Conservation (phyloP, 30 jellyfish, hydroid and myxozoan species). For the Pseudorhiza aurosa region DNA sequence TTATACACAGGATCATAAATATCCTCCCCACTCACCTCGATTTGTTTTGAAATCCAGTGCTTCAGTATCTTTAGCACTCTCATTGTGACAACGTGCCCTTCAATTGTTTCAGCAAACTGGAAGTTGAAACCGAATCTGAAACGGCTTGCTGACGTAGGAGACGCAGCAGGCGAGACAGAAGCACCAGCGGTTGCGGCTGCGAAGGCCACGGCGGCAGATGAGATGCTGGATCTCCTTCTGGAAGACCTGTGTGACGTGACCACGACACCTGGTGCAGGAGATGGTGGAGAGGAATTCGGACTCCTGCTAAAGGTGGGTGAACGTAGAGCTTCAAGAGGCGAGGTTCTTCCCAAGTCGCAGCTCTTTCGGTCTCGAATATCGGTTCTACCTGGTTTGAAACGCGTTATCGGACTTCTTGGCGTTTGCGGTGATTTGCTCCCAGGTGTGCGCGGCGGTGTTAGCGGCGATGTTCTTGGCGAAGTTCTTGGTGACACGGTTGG, state of each 20-base stretch:
- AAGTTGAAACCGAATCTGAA: conserved; percentile 72
- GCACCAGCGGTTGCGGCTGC: conserved; percentile 98
- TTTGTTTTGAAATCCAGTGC: conserved; percentile 82
- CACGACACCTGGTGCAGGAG: conserved; percentile 90
- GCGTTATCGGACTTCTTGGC: conserved; percentile 58
- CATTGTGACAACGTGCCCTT: conserved; percentile 82
- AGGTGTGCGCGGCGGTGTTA: conserved; percentile 67
- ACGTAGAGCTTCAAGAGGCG: conserved; percentile 67
- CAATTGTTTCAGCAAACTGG: conserved; percentile 66
- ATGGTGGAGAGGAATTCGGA: conserved; percentile 78
- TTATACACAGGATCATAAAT: too few relatives aligned
- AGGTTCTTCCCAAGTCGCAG: conserved; percentile 54
- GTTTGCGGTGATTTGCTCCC: conserved; percentile 59
- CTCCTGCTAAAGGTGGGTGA: conserved; percentile 56
- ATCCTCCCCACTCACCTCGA: conserved; percentile 53
- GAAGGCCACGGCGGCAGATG: conserved; percentile 83
- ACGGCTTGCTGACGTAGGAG: conserved; percentile 80
- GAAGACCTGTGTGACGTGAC: conserved; percentile 82
- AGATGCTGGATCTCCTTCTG: conserved; percentile 69
- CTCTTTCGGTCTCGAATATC: conserved; percentile 14
- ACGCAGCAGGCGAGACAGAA: conserved; percentile 79
- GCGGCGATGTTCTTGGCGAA: conserved; percentile 63
- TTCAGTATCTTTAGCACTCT: conserved; percentile 79
- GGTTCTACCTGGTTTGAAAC: conserved; percentile 38
- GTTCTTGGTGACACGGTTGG: conserved; percentile 45